A percentile compares a stretch with the other conserved stretches of the same genome.
phyloP scores from a whole-genome alignment of 2,888 invertebrate species.

The Dryadula phaetusa region DNA sequence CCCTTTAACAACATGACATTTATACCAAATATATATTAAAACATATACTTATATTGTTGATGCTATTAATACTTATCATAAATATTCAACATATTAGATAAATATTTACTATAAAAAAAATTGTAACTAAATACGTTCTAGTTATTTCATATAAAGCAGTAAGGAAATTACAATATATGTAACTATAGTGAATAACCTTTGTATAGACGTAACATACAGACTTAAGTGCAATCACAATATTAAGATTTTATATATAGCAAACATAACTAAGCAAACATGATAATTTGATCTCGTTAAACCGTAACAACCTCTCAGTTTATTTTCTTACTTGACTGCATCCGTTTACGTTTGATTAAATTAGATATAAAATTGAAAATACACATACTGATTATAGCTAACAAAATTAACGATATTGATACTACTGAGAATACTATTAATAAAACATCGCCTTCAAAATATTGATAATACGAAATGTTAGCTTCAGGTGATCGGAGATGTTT shows the following conservation, averaged over 20 bases:
- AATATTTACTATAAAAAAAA: too few relatives aligned
- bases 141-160: too few relatives aligned
- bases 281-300: not conserved
- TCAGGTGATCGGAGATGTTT: conserved; percentile 61
- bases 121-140: too few relatives aligned
- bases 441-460: conserved; percentile 28
- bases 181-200: too few relatives aligned
- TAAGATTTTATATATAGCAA: not conserved
- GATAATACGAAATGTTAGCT: conserved; percentile 53
- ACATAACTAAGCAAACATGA: too few relatives aligned
- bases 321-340: conserved; percentile 16
- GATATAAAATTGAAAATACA: conserved; percentile 1
- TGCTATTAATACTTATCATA: too few relatives aligned
- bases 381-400: not conserved
- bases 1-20: too few relatives aligned
- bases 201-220: too few relatives aligned
- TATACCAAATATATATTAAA: too few relatives aligned
- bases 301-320: not conserved
- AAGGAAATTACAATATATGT: too few relatives aligned
- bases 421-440: conserved; percentile 11
- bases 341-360: not conserved
- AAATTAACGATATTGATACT: not conserved
- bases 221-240: not conserved
- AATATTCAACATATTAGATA: too few relatives aligned
- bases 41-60: too few relatives aligned